Evolutionary conservation across 2,888 invertebrate genomes (phyloP), one percentile per base, ranked within the genome.

Genomic region (Patella depressa): DNA sequence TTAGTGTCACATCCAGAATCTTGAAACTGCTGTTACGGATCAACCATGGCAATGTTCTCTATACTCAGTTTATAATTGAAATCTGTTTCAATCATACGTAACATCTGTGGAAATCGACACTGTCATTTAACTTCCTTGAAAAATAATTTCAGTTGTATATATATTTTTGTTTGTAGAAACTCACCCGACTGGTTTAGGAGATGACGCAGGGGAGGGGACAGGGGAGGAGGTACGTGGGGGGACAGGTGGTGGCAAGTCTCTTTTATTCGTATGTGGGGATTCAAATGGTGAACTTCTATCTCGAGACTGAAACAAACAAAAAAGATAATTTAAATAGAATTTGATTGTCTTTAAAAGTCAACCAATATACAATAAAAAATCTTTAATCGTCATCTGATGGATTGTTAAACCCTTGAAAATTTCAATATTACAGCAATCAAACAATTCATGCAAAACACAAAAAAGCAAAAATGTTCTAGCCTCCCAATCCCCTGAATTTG

Each of bases 231-330:
- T 87, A 75, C 95, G 89, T 0, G 95, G 95, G 14, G 95, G 95
- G 76, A 95, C 92, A 11, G 95, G 94, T 9, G 94, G 94, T 11
- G 94, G 93, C 9, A 92, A 86, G 75, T 89, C 88, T 77, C 89
- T 83, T 71, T 89, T 88, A 72, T 86, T 83, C 34, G 91, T 71
- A 77, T 93, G 92, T 1, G 94, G 94, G 65, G 94, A 94, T 80
- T 93, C 93, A 78, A 94, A 92, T 1, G 94, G 94, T 14, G 94
- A 94, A 81, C 93, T 93, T 92, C 78, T 79, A 73, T 81, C 80
- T 74, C 77, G 71, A 59, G 74, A 59, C 65, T 54, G 72, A 79
- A 79, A 74, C 34, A 34, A 34, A 34, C 34, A 34, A 34, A 34
- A 34, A 3, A 34, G 34, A 34, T 34, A 34, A 34, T 5, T 34